phyloP scores from a whole-genome alignment of 2,888 invertebrate genomes.

The Cryptocheilus praepositus region DNA sequence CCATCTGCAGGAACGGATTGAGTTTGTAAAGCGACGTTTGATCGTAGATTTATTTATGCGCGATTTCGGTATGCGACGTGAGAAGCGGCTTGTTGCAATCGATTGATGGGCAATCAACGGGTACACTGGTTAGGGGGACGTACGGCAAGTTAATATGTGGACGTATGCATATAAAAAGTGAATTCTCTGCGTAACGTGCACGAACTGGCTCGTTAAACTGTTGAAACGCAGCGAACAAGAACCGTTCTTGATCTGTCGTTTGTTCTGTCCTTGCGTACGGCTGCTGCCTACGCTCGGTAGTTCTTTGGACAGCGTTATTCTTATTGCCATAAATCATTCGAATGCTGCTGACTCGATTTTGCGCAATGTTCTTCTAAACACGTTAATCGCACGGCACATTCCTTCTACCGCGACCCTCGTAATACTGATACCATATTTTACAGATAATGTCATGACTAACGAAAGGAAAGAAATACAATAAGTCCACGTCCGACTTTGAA shows the following conservation, averaged over 20 bases:
- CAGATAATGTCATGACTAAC: too few species aligned
- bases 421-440: too few species aligned
- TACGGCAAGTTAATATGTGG: background rate
- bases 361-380: background rate
- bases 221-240: background rate
- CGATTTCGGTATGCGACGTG: too few species aligned
- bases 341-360: background rate
- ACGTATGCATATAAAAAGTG: constrained; percentile 3
- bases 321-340: constrained; percentile 5
- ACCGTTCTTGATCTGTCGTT: constrained; percentile 7
- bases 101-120: too few species aligned
- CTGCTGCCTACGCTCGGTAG: constrained; percentile 10
- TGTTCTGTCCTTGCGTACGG: constrained; percentile 1
- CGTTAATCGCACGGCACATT: background rate
- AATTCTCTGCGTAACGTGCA: background rate
- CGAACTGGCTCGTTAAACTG: constrained; percentile 7
- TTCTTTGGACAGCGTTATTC: constrained; percentile 12
- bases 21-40: too few species aligned
- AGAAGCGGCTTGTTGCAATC: too few species aligned
- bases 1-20: too few species aligned
- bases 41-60: too few species aligned
- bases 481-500: too few species aligned
- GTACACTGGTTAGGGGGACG: too few species aligned
- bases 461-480: too few species aligned
- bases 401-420: background rate